These are phyloP conservation scores for Colaptes auratus DNA, from an alignment of 2,113 vertebrate genomes.

Conservation along the genomic window DNA sequence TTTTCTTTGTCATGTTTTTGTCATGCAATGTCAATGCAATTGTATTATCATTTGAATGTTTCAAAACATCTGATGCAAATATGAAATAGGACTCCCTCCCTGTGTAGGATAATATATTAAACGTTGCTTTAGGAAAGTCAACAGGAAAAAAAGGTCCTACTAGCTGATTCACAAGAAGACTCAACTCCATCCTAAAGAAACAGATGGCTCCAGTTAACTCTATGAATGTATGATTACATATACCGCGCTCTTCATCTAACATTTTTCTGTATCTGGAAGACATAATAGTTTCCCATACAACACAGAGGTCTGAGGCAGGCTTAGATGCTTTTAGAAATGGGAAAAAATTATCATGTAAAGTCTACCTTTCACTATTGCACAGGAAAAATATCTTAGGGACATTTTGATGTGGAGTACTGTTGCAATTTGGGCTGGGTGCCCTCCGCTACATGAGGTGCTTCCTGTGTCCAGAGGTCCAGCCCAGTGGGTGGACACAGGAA, in stretches of 20 bases:
- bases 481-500: too few relatives aligned
- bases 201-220: conserved; percentile 36
- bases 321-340: background rate
- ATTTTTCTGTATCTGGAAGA: background rate
- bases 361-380: background rate
- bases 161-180: conserved; percentile 2
- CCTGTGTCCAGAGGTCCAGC: too few relatives aligned
- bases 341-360: fast-evolving
- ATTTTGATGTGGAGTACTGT: background rate
- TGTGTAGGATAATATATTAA: background rate
- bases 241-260: background rate
- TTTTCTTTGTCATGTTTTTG: background rate
- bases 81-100: background rate
- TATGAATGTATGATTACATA: background rate
- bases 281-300: background rate
- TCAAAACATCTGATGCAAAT: conserved; percentile 15
- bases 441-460: too few relatives aligned
- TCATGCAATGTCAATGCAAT: background rate
- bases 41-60: background rate
- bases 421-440: too few relatives aligned
- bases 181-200: background rate
- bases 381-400: background rate
- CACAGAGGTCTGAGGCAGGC: background rate
- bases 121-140: background rate
- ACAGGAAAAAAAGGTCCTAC: background rate